Conservation (phyloP, 2,113 vertebrate species). For the Platysteira castanea region DNA sequence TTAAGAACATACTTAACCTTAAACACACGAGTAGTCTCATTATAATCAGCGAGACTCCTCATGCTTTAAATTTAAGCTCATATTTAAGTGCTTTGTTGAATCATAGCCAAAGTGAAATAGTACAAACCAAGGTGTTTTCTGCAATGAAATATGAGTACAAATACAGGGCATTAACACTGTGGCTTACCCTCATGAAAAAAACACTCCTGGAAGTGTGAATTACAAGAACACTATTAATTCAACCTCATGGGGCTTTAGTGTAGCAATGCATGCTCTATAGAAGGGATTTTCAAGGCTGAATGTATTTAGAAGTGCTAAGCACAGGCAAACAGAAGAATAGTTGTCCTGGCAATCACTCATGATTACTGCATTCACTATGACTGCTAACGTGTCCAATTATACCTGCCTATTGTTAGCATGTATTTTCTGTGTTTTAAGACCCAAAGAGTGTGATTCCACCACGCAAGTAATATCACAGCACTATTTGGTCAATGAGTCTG, state of each 20-base stretch:
- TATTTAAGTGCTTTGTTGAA: slow-evolving; percentile 58
- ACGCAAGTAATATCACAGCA: neutral
- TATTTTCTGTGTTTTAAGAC: neutral
- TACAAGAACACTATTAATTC: slow-evolving; percentile 13
- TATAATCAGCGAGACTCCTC: slow-evolving; percentile 27
- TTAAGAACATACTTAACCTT: slow-evolving; percentile 58
- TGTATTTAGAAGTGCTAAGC: neutral
- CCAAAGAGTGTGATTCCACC: neutral
- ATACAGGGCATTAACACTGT: neutral
- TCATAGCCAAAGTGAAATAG: neutral
- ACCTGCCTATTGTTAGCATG: neutral
- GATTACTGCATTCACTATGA: fast-evolving
- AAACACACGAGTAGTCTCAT: slow-evolving; percentile 42
- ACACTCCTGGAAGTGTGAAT: slow-evolving; percentile 26
- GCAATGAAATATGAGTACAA: neutral
- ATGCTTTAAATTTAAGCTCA: slow-evolving; percentile 35
- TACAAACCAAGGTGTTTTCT: slow-evolving; percentile 18
- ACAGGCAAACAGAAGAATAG: neutral
- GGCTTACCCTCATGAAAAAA: neutral
- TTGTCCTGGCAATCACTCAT: neutral
- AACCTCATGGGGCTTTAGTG: neutral
- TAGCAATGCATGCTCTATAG: neutral
- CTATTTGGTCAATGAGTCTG: neutral
- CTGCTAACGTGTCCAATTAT: neutral
- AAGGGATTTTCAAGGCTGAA: slow-evolving; percentile 22